phyloP scores from a whole-genome alignment of 2,888 invertebrate species.

The Malachius bipustulatus region DNA sequence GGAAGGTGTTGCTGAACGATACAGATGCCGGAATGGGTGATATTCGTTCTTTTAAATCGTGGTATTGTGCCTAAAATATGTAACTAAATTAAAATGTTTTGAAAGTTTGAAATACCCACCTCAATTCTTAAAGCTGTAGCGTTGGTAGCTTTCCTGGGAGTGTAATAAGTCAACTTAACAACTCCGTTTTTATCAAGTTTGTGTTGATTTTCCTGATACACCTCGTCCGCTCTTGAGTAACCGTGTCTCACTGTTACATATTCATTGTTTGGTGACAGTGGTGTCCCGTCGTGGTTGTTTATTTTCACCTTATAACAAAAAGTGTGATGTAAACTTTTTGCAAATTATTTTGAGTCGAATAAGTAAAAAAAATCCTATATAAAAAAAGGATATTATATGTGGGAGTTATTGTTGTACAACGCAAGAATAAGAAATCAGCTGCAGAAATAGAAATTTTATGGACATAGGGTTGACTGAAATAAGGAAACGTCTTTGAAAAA shows the following conservation, averaged over 20 bases:
- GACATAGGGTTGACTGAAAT: no score
- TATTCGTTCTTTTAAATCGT: conserved; percentile 66
- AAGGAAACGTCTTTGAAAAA: no score
- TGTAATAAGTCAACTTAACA: conserved; percentile 48
- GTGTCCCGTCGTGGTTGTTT: conserved; percentile 56
- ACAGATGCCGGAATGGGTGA: conserved; percentile 58
- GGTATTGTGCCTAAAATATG: conserved; percentile 56
- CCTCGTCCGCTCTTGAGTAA: conserved; percentile 46
- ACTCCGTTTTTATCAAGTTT: conserved; percentile 52
- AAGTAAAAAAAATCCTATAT: no score
- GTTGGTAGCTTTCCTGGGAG: conserved; percentile 45
- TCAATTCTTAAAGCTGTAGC: conserved; percentile 60
- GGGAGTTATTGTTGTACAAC: no score
- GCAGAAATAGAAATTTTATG: no score
- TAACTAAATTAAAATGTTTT: conserved; percentile 8
- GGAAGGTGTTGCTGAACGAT: conserved; percentile 47
- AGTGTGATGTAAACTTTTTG: conserved; percentile 5
- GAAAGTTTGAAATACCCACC: conserved; percentile 35
- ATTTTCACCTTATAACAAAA: conserved; percentile 45
- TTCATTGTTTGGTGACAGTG: conserved; percentile 46
- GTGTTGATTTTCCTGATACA: conserved; percentile 40
- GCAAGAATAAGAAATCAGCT: no score
- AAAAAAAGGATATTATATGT: no score
- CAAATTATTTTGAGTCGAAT: neutral
- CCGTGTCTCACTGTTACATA: conserved; percentile 49